Conservation (phyloP, 2,797 vertebrate species). For the Phalloptychus januarius region DNA sequence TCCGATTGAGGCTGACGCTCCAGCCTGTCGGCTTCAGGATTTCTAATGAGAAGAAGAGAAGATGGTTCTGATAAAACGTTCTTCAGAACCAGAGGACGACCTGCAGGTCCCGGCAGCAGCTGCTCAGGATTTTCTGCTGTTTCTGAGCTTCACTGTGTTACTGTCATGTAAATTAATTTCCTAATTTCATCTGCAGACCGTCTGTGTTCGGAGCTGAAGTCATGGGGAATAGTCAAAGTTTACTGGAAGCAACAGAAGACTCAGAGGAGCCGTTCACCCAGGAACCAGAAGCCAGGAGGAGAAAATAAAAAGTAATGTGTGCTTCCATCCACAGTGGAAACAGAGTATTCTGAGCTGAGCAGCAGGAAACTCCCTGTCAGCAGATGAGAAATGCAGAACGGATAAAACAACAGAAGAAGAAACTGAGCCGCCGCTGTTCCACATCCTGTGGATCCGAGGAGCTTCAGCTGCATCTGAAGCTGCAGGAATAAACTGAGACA, state of each 20-base stretch:
- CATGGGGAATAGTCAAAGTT: neutral
- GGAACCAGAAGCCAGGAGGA: neutral
- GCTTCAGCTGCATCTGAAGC: too few relatives aligned
- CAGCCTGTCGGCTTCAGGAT: neutral
- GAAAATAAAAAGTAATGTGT: neutral
- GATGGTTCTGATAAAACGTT: neutral
- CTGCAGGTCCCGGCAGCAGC: neutral
- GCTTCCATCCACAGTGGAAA: neutral
- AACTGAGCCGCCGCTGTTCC: neutral
- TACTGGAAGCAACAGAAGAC: neutral
- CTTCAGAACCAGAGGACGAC: neutral
- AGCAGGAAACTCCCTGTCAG: neutral
- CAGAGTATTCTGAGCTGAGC: neutral
- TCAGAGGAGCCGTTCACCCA: neutral
- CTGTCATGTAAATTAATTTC: neutral
- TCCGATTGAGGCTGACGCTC: neutral
- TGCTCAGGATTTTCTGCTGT: neutral
- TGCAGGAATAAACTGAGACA: neutral
- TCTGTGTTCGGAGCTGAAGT: neutral
- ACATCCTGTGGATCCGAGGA: too few relatives aligned
- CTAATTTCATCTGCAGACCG: neutral
- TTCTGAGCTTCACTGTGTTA: neutral
- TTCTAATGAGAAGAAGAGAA: neutral
- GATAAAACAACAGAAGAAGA: neutral
- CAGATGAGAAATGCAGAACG: neutral